Percentiles rank a stretch among this genome's conserved stretches.
phyloP scores from a whole-genome alignment of 1,140 invertebrate species.

The Acromyrmex echinatior region DNA sequence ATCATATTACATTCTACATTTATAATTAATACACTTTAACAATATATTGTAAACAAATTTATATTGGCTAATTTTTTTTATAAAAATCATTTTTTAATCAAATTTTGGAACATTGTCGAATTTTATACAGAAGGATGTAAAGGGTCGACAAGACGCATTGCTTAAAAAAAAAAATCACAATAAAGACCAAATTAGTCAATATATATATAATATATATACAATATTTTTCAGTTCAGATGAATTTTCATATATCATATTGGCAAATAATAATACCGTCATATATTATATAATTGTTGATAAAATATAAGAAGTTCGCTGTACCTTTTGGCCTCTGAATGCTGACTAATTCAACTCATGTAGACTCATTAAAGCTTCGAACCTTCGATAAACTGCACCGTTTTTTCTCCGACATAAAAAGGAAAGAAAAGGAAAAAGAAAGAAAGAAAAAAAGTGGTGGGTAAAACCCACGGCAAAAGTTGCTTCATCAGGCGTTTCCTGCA shows the following conservation, averaged over 20 bases:
- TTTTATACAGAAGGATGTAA: neutral
- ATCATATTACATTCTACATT: no score
- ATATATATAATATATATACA: neutral
- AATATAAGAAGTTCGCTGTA: neutral
- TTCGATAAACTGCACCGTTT: slow-evolving; percentile 16
- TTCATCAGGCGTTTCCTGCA: slow-evolving; percentile 57
- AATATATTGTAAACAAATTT: neutral
- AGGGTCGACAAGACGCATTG: neutral
- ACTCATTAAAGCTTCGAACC: slow-evolving; percentile 34
- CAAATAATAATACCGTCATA: slow-evolving; percentile 14
- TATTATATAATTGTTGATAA: slow-evolving; percentile 1
- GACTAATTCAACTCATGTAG: slow-evolving; percentile 6
- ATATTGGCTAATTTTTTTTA: neutral
- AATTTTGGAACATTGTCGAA: neutral
- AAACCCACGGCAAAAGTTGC: slow-evolving; percentile 42
- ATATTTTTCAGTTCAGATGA: neutral
- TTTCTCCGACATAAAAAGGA: neutral
- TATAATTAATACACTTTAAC: no score
- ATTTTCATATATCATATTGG: neutral
- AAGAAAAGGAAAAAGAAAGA: no score
- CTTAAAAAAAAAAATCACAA: neutral
- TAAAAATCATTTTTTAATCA: neutral
- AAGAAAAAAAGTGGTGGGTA: neutral
- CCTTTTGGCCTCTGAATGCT: neutral
- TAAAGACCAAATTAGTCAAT: neutral